phyloP scores from a whole-genome alignment of 2,113 vertebrate species.

The Nestor notabilis region DNA sequence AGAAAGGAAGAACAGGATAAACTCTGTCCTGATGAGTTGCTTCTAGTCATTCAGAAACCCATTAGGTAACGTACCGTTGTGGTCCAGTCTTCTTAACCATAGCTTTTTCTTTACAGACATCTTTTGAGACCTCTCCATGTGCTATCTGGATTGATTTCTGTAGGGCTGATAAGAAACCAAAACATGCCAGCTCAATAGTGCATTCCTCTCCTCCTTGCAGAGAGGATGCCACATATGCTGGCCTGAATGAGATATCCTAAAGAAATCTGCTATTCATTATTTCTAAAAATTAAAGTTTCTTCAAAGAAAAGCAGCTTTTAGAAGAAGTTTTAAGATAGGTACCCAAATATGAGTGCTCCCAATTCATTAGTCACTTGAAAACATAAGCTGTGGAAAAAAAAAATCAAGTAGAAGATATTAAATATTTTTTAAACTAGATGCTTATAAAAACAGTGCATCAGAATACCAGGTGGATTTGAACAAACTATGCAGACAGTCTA shows the following conservation, averaged over 20 bases:
- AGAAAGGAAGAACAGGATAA: neutral
- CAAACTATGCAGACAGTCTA: neutral
- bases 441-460: neutral
- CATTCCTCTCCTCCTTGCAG: neutral
- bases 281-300: neutral
- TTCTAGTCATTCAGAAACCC: neutral
- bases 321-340: neutral
- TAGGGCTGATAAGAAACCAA: constrained; percentile 28
- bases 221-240: neutral
- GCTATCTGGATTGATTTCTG: constrained; percentile 57
- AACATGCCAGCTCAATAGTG: neutral
- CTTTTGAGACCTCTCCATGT: constrained; percentile 10
- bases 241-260: neutral
- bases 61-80: neutral
- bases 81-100: neutral
- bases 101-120: neutral
- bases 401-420: neutral
- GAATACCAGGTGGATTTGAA: neutral
- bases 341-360: neutral
- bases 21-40: neutral
- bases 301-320: neutral
- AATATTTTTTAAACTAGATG: neutral
- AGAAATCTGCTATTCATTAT: neutral
- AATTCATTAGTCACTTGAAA: neutral
- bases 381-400: neutral